A percentile compares a stretch with the other conserved stretches of the same genome.
phyloP scores from a whole-genome alignment of 2,113 vertebrate species.

The Planiliza haematocheilus region DNA sequence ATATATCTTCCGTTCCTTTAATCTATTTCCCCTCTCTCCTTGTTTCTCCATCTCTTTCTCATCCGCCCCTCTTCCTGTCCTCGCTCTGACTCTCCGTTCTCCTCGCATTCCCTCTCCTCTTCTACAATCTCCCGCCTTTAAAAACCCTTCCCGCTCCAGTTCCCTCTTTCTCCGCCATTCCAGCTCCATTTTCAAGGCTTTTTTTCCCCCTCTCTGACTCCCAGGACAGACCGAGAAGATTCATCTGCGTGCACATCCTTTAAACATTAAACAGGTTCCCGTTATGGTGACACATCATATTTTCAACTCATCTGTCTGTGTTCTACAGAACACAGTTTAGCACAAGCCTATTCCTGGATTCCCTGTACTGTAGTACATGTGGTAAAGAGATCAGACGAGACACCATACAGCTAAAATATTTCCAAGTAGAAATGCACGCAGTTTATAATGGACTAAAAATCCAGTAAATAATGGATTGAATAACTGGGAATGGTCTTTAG shows the following conservation, averaged over 20 bases:
- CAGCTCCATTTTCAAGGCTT: constrained; percentile 30
- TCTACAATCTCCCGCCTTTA: constrained; percentile 8
- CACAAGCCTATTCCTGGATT: background rate
- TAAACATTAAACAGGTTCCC: constrained; percentile 60
- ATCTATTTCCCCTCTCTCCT: constrained; percentile 55
- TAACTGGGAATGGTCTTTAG: background rate
- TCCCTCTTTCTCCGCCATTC: background rate
- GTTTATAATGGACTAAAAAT: background rate
- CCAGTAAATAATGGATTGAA: no score
- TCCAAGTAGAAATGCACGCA: background rate
- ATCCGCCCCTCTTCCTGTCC: background rate
- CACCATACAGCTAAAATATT: background rate
- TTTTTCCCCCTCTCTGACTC: background rate
- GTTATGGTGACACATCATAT: constrained; percentile 58
- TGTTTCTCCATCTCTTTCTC: constrained; percentile 35
- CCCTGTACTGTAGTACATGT: background rate
- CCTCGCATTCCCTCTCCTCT: background rate
- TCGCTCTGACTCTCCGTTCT: background rate
- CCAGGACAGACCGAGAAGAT: constrained; percentile 39
- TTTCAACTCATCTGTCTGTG: constrained; percentile 60
- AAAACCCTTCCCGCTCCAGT: constrained; percentile 9
- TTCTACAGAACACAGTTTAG: constrained; percentile 10
- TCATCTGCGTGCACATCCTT: constrained; percentile 34
- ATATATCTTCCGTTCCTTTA: constrained; percentile 52
- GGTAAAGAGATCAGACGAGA: constrained; percentile 9